These are phyloP conservation scores for Phodopus roborovskii DNA, from an alignment of 2,113 vertebrate species.

Conservation along the genomic window DNA sequence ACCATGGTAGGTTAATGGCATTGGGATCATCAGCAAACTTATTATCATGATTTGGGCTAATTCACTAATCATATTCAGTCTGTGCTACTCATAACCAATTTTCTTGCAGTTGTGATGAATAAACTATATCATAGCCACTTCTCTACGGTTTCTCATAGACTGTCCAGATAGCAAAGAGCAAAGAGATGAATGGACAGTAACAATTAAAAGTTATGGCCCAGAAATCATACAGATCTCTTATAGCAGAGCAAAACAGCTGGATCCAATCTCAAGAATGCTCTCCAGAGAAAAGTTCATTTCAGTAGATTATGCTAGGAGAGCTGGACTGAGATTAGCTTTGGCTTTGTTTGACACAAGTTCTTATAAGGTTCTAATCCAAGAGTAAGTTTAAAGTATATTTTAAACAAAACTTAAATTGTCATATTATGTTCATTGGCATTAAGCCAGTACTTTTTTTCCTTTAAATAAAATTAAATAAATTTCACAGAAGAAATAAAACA, in stretches of 20 bases:
- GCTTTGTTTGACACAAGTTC: too few species aligned
- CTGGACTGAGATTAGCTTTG: not conserved
- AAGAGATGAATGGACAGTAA: not conserved
- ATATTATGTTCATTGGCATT: not conserved
- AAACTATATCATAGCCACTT: too few species aligned
- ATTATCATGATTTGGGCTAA: not conserved
- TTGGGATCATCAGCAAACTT: not conserved
- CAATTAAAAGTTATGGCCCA: not conserved
- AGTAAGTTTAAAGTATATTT: not conserved
- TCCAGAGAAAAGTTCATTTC: not conserved
- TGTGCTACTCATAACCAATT: not conserved
- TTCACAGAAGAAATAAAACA: not conserved
- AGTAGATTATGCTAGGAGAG: not conserved
- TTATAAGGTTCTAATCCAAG: too few species aligned
- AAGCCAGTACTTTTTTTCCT: not conserved
- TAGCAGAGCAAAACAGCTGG: not conserved
- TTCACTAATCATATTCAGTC: not conserved
- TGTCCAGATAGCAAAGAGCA: not conserved
- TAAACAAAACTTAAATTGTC: not conserved
- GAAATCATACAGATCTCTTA: not conserved
- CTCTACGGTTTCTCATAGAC: not conserved
- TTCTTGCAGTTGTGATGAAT: not conserved
- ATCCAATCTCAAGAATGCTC: not conserved
- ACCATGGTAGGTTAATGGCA: too few species aligned
- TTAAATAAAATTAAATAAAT: not conserved